Evolutionary conservation across 2,797 vertebrate genomes (phyloP), one percentile per base, ranked within the genome.

Genomic region (Echiichthys vipera): DNA sequence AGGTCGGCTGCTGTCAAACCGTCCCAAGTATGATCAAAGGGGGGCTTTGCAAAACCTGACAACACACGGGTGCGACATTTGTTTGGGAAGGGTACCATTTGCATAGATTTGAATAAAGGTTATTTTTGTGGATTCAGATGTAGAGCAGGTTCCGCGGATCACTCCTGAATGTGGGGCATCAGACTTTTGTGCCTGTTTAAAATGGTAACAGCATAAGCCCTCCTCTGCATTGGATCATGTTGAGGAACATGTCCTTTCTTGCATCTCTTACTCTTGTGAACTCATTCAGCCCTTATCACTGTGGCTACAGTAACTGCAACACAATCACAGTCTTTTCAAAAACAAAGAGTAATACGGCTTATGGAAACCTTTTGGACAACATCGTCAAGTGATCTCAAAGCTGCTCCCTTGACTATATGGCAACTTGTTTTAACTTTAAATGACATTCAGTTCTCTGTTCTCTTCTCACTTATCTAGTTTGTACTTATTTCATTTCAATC

Each of bases 241-340:
- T 1, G 43, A 17, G 45, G 50, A 76, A 64, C 81, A 27, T 69
- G 84, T 64, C 42, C 43, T 1, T 56, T 86, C 86, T 24, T 75
- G 80, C 61, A 46, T 45, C 64, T 30, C 14, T n/a, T 24, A 20
- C 47, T 8, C 18, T 1, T 43, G 32, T 67, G 66, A 79, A 39
- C 53, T 70, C 34, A 25, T 65, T 54, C 18, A 42, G 10, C 42
- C n/a, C 24, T 15, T 14, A 72, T 71, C 47, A 18, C n/a, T 20
- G 68, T 65, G 39, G 61, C 70, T 63, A 64, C 76, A 75, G 55
- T n/a, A 56, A 53, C 71, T 58, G 56, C 37, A 47, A 65, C 61
- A 65, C 49, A 53, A 40, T 36, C 42, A 12, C 29, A 45, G 43
- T 42, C n/a, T 25, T 15, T 32, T 17, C 50, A 59, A 74, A 58